Percentiles rank a stretch among this genome's conserved stretches.
phyloP scores from a whole-genome alignment of 53 echinoderm and acorn worm species.

The Hippasteria phrygiana region DNA sequence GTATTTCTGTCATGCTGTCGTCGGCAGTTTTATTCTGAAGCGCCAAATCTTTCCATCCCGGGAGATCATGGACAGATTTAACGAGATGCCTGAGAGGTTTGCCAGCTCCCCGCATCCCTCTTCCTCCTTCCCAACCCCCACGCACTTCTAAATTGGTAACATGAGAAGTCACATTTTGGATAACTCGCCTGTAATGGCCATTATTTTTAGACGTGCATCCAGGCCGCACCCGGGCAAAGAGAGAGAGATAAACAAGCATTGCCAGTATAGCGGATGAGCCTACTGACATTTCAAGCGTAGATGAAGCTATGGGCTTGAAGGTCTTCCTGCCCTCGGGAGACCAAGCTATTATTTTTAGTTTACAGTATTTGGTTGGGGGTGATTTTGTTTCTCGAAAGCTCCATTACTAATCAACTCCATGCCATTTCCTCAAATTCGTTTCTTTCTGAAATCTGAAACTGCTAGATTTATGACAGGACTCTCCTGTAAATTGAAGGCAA shows the following conservation, averaged over 20 bases:
- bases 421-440: slow-evolving; percentile 22
- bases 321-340: background rate
- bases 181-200: background rate
- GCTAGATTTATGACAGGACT: background rate
- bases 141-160: slow-evolving; percentile 15
- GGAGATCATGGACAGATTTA: too few species aligned
- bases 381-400: background rate
- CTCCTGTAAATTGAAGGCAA: background rate
- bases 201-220: slow-evolving; percentile 41
- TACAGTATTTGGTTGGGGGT: background rate
- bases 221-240: background rate
- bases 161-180: background rate
- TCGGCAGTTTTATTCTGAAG: too few species aligned
- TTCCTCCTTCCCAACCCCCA: background rate
- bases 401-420: background rate
- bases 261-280: background rate
- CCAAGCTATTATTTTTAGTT: background rate
- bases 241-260: background rate
- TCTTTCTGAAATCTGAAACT: background rate
- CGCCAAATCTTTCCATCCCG: too few species aligned
- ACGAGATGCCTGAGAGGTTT: too few species aligned
- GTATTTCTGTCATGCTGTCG: too few species aligned
- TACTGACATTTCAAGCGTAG: slow-evolving; percentile 26
- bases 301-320: background rate
- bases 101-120: background rate